Base-by-base conservation (phyloP, 2,113 vertebrate genomes). In the Bombycilla garrulus region DNA sequence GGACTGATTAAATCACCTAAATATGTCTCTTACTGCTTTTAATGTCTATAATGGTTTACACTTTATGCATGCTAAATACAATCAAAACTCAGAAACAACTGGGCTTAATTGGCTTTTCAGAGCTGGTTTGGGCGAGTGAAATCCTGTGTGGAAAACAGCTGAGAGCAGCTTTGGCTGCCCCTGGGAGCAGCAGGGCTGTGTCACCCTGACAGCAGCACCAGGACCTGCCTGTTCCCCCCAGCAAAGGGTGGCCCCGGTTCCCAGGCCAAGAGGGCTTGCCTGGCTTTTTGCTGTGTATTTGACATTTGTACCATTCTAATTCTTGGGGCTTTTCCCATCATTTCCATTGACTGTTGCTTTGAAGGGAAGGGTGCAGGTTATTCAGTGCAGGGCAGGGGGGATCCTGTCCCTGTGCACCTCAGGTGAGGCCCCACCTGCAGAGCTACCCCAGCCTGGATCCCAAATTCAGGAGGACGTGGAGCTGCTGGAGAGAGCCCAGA, bases 231-330 rank as follows among this genome's bases (percentile, higher is more conserved):
- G 0, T 42, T 73, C 18, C 9, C 38, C 25, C 35, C 24, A 7
- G 25, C 54, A 35, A 14, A 56, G 10, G 11, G 4, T 5, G 3
- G 0, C 15, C 16, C 0, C 6, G 5, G 6, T n/a, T 2, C 3
- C 44, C 7, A 10, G 20, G 15, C 66, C 31, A 11, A 15, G 53
- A 31, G 44, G 8, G 17, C 50, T 56, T 42, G 6, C 1, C 26
- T 84, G 50, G 11, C 9, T 33, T 29, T 16, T 15, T 42, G 10
- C 13, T 33, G 33, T 15, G 58, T 6, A 7, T 36, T 62, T 80
- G 72, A 13, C 4, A 3, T 38, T 64, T 69, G 22, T 17, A 1
- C 15, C 31, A 1, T 50, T 60, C 45, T 31, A 2, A 11, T 25
- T 73, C 29, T 23, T 74, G 54, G 14, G 5, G 0, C 1, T 44